Percentiles rank a stretch among this genome's conserved stretches.
Conservation (phyloP, 2,113 vertebrate genomes). For the Mormyrus lacerda region DNA sequence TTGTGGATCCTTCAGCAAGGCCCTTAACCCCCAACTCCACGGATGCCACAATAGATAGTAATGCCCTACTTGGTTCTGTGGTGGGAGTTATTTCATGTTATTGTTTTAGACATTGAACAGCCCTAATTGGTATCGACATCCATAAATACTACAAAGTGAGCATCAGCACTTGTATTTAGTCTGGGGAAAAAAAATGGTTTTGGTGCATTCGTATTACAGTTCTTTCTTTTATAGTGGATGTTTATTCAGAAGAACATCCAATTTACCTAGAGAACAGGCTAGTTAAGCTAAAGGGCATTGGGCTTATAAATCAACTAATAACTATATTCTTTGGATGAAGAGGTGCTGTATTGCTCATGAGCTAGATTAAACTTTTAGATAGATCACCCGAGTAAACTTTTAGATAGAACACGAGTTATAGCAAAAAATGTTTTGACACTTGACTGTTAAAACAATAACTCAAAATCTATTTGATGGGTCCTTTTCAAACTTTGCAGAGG, state of each 20-base stretch:
- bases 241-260: background rate
- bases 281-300: background rate
- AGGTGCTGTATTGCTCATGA: no score
- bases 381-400: no score
- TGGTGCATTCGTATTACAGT: background rate
- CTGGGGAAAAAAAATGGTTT: background rate
- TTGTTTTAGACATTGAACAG: no score
- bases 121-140: no score
- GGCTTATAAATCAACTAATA: no score
- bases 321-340: background rate
- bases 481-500: background rate
- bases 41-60: no score
- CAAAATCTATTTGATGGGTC: background rate
- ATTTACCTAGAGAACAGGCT: background rate
- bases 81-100: background rate
- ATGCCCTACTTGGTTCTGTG: background rate
- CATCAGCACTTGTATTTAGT: background rate
- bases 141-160: no score
- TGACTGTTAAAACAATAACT: background rate
- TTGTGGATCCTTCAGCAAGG: no score
- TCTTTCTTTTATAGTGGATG: background rate
- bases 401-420: no score
- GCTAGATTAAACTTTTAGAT: no score
- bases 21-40: no score
- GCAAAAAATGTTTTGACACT: background rate